Evolutionary conservation across 1,140 invertebrate genomes (phyloP), one percentile per base, ranked within the genome.

Genomic region (Brachionus rotundiformis): DNA sequence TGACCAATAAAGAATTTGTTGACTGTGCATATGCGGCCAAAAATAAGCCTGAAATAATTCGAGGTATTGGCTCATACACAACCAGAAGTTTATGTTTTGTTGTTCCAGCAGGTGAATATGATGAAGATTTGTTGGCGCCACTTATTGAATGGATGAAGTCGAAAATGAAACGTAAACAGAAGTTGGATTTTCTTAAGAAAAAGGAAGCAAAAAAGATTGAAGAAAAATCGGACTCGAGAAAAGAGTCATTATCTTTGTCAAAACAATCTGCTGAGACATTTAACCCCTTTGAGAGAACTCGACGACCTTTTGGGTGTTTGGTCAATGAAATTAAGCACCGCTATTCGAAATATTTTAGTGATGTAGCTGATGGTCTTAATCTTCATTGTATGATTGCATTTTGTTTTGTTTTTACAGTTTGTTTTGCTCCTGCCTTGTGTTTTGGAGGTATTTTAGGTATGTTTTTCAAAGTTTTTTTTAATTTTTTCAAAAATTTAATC

Each of bases 351-450:
- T 98, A 96, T 85, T 83, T 91, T 77, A 94, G 93, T 73, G 95
- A 98, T 85, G 91, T 97, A 81, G 90, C 88, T 3, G 94, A 98
- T 85, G 95, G 94, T 0, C 84, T 96, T 0, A 96, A 93, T 86
- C 90, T 92, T 0, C 94, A 95, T 85, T 95, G 94, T 81, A 84
- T 94, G 0, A 94, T 94, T 0, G 93, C 94, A 0, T 91, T 94
- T 0, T 93, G 98, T 83, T 98, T 98, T 88, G 96, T 98, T 91
- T 98, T 96, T 88, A 98, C 98, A 87, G 95, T 95, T 31, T 94
- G 93, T 41, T 89, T 98, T 0, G 95, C 94, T 7, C 94, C 94
- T 0, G 95, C 95, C 7, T 96, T 98, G 81, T 95, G 95, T 0
- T 98, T 98, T 86, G 96, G 96, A 25, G 95, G 95, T 82, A 87